Conservation (phyloP, 2,888 invertebrate species). For the Muschampia staudingeri region DNA sequence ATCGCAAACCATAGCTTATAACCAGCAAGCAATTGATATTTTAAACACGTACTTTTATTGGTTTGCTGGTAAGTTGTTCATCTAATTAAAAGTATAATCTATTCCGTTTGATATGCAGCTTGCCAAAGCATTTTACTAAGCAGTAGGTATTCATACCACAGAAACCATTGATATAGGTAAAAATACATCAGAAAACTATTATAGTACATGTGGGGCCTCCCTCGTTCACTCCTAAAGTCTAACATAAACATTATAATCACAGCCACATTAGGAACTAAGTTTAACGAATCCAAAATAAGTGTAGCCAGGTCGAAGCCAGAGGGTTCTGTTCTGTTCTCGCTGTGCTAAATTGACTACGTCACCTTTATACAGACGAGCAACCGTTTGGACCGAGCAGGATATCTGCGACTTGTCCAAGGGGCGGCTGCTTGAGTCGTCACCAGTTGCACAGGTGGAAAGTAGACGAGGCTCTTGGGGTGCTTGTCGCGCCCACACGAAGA, state of each 20-base stretch:
- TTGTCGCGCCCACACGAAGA: constrained; percentile 81
- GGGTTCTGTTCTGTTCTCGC: constrained; percentile 82
- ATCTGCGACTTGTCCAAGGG: constrained; percentile 80
- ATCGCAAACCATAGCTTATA: too few species aligned
- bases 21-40: too few species aligned
- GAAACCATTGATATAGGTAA: neutral
- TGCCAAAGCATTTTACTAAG: neutral
- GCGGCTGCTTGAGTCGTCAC: constrained; percentile 79
- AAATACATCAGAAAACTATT: neutral
- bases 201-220: constrained; percentile 46
- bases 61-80: constrained; percentile 37
- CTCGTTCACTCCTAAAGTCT: constrained; percentile 32
- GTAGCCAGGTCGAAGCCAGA: constrained; percentile 83
- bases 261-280: constrained; percentile 85
- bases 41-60: neutral
- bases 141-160: neutral
- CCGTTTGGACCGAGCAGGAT: constrained; percentile 83
- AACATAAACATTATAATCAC: constrained; percentile 71
- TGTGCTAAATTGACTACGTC: constrained; percentile 83
- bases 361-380: constrained; percentile 79
- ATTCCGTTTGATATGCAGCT: neutral
- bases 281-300: constrained; percentile 86
- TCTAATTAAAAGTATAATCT: neutral
- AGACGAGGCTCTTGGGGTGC: constrained; percentile 72
- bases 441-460: constrained; percentile 81